A percentile compares a stretch with the other conserved stretches of the same genome.
These are phyloP conservation scores for Ploceus nigricollis DNA, from an alignment of 2,113 vertebrate species.

Conservation along the genomic window DNA sequence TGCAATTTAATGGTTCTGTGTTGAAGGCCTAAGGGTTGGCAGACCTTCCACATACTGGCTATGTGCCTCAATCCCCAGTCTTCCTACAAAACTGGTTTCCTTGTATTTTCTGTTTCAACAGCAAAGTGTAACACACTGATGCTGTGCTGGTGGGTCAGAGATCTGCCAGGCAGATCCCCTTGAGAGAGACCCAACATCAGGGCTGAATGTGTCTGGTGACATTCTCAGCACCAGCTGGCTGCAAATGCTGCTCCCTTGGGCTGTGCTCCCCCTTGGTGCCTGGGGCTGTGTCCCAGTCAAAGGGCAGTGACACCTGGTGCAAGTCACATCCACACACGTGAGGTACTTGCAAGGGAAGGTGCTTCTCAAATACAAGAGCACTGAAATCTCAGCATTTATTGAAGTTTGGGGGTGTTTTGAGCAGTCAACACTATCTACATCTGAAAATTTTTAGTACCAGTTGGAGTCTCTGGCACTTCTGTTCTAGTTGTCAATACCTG, in stretches of 20 bases:
- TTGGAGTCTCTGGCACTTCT: not conserved
- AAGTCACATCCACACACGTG: fast-evolving
- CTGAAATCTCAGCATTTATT: not conserved
- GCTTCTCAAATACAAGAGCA: fast-evolving
- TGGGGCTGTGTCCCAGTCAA: fast-evolving
- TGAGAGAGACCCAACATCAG: not conserved
- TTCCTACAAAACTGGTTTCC: not conserved
- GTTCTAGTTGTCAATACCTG: not conserved
- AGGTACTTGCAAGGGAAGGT: not conserved
- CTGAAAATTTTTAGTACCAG: not conserved
- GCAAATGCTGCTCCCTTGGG: not conserved
- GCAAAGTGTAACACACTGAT: not conserved
- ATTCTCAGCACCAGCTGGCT: not conserved
- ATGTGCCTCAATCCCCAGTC: not conserved
- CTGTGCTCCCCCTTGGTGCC: not conserved
- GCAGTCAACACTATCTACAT: not conserved
- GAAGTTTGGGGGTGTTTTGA: not conserved
- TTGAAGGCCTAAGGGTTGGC: not conserved
- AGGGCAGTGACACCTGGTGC: not conserved
- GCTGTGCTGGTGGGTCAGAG: not conserved
- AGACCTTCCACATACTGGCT: not conserved
- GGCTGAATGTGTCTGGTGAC: not conserved
- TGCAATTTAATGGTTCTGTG: not conserved
- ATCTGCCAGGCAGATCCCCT: not conserved
- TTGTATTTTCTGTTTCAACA: not conserved